Base-by-base conservation (phyloP, 2,888 invertebrate species). In the Nomada flava region DNA sequence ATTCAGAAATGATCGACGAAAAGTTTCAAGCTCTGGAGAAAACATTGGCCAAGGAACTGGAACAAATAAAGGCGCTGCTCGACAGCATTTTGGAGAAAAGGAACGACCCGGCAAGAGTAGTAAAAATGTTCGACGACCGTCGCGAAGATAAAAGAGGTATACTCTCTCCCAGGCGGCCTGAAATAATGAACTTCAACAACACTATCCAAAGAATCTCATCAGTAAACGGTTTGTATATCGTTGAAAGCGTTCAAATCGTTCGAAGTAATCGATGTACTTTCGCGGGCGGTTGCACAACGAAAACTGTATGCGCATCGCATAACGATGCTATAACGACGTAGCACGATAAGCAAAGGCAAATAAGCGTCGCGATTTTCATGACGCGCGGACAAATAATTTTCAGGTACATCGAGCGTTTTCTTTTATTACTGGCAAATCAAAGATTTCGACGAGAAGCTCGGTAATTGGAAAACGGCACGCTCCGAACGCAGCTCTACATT, bases 381-480 rank as follows among this genome's bases (percentile, higher is more conserved):
- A 55, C 53, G 42, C 55, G 42, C 29, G 15, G n/a, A 72, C 42
- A 42, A 10, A 53, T n/a, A 20, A n/a, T 53, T 74, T 77, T 10
- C 69, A 91, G 91, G 64, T 15, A 64, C 83, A 0, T 36, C 52
- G 18, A 86, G 76, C 23, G 89, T 90, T 2, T 94, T 93, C 76
- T 91, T 91, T 29, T 94, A 93, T 86, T 94, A 94, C 85, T 94
- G 94, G 94, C 89, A 90, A 42, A 89, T 94, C 29, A 87, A 85
- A 11, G 90, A 92, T 71, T 91, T 94, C 76, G 84, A 88, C 60
- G 90, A 92, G 85, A 94, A 94, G 88, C 84, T 94, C 50, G 87
- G 84, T n/a, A 89, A 88, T 73, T 94, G 94, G 94, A 90, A 90
- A 64, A 90, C 91, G 2, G 89, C 92, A 2, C 91, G 92, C 50